Conservation (phyloP, 2,113 vertebrate species). For the Calidris pygmaea region DNA sequence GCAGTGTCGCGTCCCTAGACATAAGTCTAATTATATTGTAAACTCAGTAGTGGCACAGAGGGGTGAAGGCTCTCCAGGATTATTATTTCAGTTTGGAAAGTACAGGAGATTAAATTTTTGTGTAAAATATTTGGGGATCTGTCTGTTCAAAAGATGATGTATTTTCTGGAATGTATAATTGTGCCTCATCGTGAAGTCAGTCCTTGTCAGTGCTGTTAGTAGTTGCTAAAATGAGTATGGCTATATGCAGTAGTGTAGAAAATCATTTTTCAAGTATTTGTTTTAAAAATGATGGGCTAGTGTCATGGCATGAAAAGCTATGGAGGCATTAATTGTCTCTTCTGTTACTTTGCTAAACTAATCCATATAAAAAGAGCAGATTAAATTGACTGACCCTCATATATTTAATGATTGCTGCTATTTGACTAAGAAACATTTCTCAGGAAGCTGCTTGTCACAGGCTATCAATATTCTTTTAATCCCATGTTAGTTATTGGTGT, state of each 20-base stretch:
- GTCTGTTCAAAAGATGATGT: background rate
- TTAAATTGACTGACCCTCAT: constrained; percentile 91
- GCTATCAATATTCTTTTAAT: constrained; percentile 88
- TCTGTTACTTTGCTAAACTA: constrained; percentile 80
- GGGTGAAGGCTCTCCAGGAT: background rate
- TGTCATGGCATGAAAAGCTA: constrained; percentile 74
- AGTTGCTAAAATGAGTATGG: background rate
- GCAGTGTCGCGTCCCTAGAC: background rate
- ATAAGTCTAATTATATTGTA: background rate
- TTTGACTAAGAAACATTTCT: constrained; percentile 86
- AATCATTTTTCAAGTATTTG: constrained; percentile 42
- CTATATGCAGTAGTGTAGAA: background rate
- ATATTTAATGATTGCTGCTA: constrained; percentile 91
- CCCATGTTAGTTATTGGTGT: constrained; percentile 81
- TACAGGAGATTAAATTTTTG: background rate
- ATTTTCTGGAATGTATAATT: background rate
- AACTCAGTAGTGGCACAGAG: background rate
- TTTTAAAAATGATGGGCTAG: constrained; percentile 57
- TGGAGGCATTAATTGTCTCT: constrained; percentile 82
- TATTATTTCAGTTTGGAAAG: background rate
- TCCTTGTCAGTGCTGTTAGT: background rate
- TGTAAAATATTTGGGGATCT: background rate
- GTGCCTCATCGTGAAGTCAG: background rate
- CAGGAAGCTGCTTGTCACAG: constrained; percentile 83
- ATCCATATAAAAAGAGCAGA: constrained; percentile 90